phyloP scores from a whole-genome alignment of 1,140 invertebrate species.

The Dolichoris vasculosae region DNA sequence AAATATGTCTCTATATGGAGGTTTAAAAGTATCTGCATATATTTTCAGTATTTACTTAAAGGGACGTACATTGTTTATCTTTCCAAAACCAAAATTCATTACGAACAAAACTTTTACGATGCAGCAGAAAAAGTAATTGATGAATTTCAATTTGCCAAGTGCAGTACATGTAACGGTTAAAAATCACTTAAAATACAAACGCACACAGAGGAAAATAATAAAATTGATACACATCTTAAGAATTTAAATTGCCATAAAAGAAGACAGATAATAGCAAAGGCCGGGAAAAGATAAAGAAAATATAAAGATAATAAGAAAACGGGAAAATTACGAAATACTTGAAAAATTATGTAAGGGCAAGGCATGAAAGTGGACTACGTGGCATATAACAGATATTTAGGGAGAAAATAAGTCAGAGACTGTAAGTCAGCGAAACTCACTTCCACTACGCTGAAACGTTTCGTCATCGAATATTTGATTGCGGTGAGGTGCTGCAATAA shows the following conservation, averaged over 20 bases:
- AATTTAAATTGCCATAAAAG: not conserved
- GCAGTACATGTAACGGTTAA: too few species aligned
- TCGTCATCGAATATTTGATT: conserved; percentile 59
- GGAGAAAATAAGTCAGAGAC: conserved; percentile 57
- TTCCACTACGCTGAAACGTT: conserved; percentile 54
- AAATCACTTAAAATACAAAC: not conserved
- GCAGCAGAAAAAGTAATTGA: too few species aligned
- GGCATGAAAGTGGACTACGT: not conserved
- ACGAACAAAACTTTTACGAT: too few species aligned
- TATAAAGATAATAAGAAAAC: conserved; percentile 5
- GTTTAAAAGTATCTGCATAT: too few species aligned
- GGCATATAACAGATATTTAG: not conserved
- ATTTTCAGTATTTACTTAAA: too few species aligned
- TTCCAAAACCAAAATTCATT: too few species aligned
- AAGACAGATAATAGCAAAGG: not conserved
- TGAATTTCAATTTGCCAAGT: too few species aligned
- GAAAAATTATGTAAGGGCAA: conserved; percentile 3
- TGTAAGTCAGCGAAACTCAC: conserved; percentile 65
- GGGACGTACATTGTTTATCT: too few species aligned
- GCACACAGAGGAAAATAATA: not conserved
- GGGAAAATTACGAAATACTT: not conserved
- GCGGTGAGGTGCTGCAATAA: not conserved
- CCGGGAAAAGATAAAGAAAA: not conserved
- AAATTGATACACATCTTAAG: not conserved
- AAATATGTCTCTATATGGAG: too few species aligned